Conservation (phyloP, 2,888 invertebrate genomes). For the Oscheius sp. region DNA sequence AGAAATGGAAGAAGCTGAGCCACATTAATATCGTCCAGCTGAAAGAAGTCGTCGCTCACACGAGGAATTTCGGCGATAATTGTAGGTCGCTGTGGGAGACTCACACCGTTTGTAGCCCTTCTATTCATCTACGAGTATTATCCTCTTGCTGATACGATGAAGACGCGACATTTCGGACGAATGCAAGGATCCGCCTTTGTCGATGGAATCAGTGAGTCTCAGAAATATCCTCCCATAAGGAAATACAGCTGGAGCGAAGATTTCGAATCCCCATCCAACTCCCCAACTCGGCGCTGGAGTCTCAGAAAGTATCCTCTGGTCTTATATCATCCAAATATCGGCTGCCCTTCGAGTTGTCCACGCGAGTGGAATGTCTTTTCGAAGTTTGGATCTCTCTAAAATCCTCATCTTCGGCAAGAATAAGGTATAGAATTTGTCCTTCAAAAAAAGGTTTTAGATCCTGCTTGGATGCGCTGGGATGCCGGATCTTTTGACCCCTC, state of each 20-base stretch:
- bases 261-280: constrained; percentile 26
- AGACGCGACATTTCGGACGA: constrained; percentile 81
- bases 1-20: constrained; percentile 88
- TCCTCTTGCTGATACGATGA: constrained; percentile 86
- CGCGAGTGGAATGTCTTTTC: constrained; percentile 80
- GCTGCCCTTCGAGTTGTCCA: constrained; percentile 91
- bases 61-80: constrained; percentile 90
- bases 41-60: constrained; percentile 88
- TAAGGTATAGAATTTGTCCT: constrained; percentile 33
- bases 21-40: constrained; percentile 93
- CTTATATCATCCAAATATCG: constrained; percentile 91
- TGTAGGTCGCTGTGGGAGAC: constrained; percentile 76
- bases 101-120: constrained; percentile 78
- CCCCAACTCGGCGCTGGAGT: constrained; percentile 72
- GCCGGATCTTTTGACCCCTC: constrained; percentile 41
- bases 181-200: constrained; percentile 32
- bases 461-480: constrained; percentile 42
- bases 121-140: constrained; percentile 95
- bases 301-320: constrained; percentile 92
- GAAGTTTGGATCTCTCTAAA: constrained; percentile 90
- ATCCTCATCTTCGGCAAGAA: constrained; percentile 75
- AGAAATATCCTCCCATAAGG: not conserved
- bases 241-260: constrained; percentile 31
- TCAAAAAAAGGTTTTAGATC: constrained; percentile 6
- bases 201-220: constrained; percentile 29